Percentiles rank a stretch among this genome's conserved stretches.
Evolutionary conservation across 35 echinoderm and acorn worm species (phyloP).

Genomic region (Heliocidaris tuberculata): DNA sequence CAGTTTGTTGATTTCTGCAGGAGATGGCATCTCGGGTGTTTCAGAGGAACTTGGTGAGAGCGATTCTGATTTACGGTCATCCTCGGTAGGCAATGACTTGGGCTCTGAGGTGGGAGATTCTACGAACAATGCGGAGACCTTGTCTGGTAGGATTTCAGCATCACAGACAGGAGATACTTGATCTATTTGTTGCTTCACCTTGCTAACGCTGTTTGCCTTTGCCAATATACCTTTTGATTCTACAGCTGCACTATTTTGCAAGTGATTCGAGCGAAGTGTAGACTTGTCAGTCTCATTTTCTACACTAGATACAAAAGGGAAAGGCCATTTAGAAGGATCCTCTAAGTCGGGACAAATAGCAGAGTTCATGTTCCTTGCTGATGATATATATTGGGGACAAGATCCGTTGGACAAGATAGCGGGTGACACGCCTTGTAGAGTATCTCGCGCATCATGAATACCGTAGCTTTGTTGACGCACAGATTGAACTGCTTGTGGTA

Average conservation of each 20-base stretch:
- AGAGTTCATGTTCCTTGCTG: background rate
- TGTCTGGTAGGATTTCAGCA: background rate
- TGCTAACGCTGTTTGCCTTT: background rate
- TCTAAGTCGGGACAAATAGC: background rate
- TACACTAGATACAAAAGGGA: background rate
- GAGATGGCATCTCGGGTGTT: background rate
- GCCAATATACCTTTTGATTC: background rate
- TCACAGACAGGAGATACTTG: background rate
- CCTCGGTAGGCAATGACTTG: background rate
- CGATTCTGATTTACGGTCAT: background rate
- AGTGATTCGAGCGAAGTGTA: background rate
- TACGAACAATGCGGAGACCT: background rate
- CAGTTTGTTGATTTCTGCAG: constrained; percentile 47
- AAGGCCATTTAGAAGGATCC: background rate
- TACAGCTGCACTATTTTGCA: background rate
- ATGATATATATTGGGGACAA: background rate
- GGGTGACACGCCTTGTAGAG: background rate
- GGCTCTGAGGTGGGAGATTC: background rate
- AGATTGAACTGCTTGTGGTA: background rate
- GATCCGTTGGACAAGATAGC: background rate
- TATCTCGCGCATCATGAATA: too few relatives aligned
- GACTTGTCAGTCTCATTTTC: background rate
- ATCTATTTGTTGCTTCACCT: background rate
- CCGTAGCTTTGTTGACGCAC: too few relatives aligned
- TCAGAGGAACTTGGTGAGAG: background rate